Conservation (phyloP, 2,113 vertebrate species). For the Carassius carassius region DNA sequence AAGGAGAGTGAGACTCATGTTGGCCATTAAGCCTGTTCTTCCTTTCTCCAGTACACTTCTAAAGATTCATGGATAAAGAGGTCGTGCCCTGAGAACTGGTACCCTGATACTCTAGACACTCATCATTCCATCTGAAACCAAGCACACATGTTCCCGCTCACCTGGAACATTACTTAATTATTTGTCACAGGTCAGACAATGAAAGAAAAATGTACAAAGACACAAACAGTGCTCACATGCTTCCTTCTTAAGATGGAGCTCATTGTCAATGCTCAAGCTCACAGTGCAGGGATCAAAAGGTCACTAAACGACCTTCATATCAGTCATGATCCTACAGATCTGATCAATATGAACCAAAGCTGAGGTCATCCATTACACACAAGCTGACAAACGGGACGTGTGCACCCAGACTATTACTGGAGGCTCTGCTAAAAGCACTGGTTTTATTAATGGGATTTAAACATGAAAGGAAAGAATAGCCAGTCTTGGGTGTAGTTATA, state of each 20-base stretch:
- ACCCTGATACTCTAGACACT: not conserved
- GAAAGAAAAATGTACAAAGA: not conserved
- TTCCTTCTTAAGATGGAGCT: constrained; percentile 43
- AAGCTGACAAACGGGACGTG: constrained; percentile 42
- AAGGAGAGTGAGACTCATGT: constrained; percentile 5
- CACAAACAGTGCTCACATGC: not conserved
- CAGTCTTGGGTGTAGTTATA: not conserved
- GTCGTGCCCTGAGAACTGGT: not conserved
- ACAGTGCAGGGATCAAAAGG: constrained; percentile 58
- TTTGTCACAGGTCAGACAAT: not conserved
- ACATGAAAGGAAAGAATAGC: constrained; percentile 46
- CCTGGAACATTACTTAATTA: constrained; percentile 5
- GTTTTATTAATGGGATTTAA: constrained; percentile 38
- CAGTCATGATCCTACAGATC: constrained; percentile 54
- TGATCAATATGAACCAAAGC: constrained; percentile 57
- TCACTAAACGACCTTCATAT: constrained; percentile 38
- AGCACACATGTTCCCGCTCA: not conserved
- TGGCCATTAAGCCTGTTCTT: constrained; percentile 28
- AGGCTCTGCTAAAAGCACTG: constrained; percentile 22
- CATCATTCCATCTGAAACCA: not conserved
- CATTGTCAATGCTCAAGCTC: constrained; percentile 39
- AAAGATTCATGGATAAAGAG: constrained; percentile 46
- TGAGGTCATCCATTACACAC: constrained; percentile 9
- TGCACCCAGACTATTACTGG: constrained; percentile 23
- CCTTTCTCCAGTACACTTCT: not conserved